These are phyloP conservation scores for Halocynthia aurantium DNA, from an alignment of 23 tunicate species.

Conservation along the genomic window DNA sequence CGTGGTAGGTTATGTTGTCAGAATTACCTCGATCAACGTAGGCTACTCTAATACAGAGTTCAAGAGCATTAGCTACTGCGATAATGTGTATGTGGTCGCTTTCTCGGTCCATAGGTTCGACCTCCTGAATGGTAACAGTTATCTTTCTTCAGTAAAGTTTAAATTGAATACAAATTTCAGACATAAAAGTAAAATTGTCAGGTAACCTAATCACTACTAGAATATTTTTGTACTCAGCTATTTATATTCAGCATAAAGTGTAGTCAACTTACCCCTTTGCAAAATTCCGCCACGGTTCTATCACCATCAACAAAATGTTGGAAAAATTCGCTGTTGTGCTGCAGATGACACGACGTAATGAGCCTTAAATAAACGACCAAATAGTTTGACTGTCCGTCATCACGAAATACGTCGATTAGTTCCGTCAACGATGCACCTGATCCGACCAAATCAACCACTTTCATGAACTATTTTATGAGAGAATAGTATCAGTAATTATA, in stretches of 20 bases:
- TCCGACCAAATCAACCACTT: slow-evolving; percentile 37
- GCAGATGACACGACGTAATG: slow-evolving; percentile 78
- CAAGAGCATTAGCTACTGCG: slow-evolving; percentile 55
- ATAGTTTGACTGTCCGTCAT: slow-evolving; percentile 80
- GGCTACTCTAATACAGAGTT: slow-evolving; percentile 64
- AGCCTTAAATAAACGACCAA: slow-evolving; percentile 73
- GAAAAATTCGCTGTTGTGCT: slow-evolving; percentile 56
- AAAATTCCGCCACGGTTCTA: slow-evolving; percentile 65
- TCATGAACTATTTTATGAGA: not conserved
- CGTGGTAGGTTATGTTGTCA: slow-evolving; percentile 48
- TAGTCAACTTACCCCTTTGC: slow-evolving; percentile 58
- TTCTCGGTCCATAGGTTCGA: slow-evolving; percentile 90
- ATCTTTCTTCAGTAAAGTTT: not conserved
- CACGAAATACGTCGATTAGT: slow-evolving; percentile 44
- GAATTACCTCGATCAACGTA: slow-evolving; percentile 68
- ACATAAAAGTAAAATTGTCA: not conserved
- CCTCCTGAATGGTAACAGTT: slow-evolving; percentile 43
- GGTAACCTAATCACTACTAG: not conserved
- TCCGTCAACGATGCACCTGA: slow-evolving; percentile 27
- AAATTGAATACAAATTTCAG: not conserved
- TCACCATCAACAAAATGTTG: slow-evolving; percentile 70
- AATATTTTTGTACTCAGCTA: not conserved
- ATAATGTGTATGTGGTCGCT: slow-evolving; percentile 90
- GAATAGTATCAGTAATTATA: not conserved
- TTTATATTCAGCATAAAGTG: not conserved